Evolutionary conservation across 2,797 vertebrate genomes (phyloP), one percentile per base, ranked within the genome.

Genomic region (Corythornis leucogaster): DNA sequence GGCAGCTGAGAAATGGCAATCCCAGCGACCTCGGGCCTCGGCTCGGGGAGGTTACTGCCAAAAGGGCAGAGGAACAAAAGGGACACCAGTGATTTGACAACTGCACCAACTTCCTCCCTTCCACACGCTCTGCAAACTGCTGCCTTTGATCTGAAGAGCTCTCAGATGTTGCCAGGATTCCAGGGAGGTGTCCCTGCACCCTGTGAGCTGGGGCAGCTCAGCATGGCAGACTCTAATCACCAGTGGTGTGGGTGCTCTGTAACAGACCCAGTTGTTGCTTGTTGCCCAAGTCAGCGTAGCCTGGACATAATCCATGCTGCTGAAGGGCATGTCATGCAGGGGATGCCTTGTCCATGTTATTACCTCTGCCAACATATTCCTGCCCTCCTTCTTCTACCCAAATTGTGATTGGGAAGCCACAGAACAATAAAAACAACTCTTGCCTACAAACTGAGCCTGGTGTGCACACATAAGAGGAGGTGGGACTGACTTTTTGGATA

Each of bases 41-140:
- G n/a, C 64, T 88, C 54, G 84, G 77, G 54, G 42, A 79, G 15
- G 5, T 57, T 53, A 28, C n/a, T 58, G 81, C 61, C 35, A 33
- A 88, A 92, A 87, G 31, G 68, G 11, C 50, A 86, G 33, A 61
- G 13, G 48, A 92, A 82, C 77, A 92, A 89, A 92, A 80, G 35
- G 43, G 19, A 55, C 20, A 48, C 17, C 35, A 40, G 9, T 80
- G 63, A 76, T 62, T 77, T 84, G 45, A 63, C 67, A 86, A 7
- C 25, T 64, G 9, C n/a, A 58, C 25, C 35, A 66, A 48, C 43
- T 74, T 85, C 40, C 55, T 92, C 57, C 50, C 40, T 77, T 80
- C 30, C 57, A 22, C 33, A 42, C 35, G 38, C 26, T 80, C 35
- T 53, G 45, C 17, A 21, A 74, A 62, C 43, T 33, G 57, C 57